A percentile compares a stretch with the other conserved stretches of the same genome.
Conservation (phyloP, 2,113 vertebrate species). For the Coregonus clupeaformis region DNA sequence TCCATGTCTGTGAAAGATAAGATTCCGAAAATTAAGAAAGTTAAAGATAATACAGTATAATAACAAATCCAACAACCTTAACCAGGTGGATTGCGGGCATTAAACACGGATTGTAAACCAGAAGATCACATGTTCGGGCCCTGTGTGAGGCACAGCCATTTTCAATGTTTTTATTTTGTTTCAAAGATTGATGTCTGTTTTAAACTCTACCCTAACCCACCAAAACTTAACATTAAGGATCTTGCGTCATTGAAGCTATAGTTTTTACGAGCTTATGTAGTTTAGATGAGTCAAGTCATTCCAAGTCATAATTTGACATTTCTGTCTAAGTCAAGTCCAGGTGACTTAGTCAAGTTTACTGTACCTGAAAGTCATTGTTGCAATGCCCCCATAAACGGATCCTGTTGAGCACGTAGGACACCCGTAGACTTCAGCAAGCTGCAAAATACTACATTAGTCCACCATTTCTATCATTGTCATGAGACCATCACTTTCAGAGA, state of each 20-base stretch:
- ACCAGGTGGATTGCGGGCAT: no score
- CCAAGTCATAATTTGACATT: no score
- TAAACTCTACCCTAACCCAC: no score
- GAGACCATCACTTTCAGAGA: background rate
- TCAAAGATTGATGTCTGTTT: no score
- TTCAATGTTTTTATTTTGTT: no score
- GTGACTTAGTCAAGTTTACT: background rate
- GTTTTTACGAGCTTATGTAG: no score
- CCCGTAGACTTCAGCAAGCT: conserved; percentile 33
- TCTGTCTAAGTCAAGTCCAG: background rate
- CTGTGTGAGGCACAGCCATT: no score
- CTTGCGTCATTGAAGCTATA: background rate
- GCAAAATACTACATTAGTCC: conserved; percentile 13
- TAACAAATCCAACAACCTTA: no score
- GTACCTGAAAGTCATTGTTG: conserved; percentile 55
- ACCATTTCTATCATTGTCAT: conserved; percentile 26
- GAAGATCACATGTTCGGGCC: no score
- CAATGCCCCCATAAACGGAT: conserved; percentile 24
- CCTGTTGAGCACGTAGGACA: conserved; percentile 23
- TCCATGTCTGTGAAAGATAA: conserved; percentile 38
- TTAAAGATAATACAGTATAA: background rate
- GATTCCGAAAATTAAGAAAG: background rate
- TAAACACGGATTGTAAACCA: no score
- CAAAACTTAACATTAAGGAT: no score
- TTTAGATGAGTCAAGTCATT: no score